Conservation (phyloP, 2,888 invertebrate genomes). For the Epirrhoe tristata region DNA sequence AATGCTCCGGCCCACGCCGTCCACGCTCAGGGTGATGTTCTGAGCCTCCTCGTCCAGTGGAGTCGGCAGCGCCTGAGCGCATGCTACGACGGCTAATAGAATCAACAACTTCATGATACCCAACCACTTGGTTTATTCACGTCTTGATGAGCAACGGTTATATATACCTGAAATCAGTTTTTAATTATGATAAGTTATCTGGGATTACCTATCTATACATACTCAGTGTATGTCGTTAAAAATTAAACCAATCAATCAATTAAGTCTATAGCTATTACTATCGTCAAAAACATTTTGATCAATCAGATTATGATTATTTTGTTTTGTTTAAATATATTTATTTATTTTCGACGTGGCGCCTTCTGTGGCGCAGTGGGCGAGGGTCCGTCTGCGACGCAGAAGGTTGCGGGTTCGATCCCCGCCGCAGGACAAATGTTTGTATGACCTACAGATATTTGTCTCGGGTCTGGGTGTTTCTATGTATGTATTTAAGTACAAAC, state of each 20-base stretch:
- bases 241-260: background rate
- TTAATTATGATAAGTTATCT: background rate
- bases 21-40: conserved; percentile 15
- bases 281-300: background rate
- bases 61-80: conserved; percentile 23
- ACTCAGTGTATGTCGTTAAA: background rate
- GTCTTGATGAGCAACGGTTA: background rate
- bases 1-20: conserved; percentile 1
- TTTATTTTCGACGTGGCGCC: too few relatives aligned
- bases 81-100: conserved; percentile 20
- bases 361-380: too few relatives aligned
- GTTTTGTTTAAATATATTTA: too few relatives aligned
- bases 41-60: background rate
- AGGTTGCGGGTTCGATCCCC: too few relatives aligned
- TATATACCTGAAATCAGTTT: background rate
- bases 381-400: too few relatives aligned
- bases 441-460: too few relatives aligned
- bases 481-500: too few relatives aligned
- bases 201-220: background rate
- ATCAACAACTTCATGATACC: conserved; percentile 26
- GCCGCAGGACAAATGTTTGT: too few relatives aligned
- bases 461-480: too few relatives aligned
- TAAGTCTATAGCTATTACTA: background rate
- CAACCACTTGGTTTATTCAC: background rate
- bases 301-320: too few relatives aligned